Evolutionary conservation across 2,888 invertebrate species (phyloP).

Genomic region (Seira musarum): DNA sequence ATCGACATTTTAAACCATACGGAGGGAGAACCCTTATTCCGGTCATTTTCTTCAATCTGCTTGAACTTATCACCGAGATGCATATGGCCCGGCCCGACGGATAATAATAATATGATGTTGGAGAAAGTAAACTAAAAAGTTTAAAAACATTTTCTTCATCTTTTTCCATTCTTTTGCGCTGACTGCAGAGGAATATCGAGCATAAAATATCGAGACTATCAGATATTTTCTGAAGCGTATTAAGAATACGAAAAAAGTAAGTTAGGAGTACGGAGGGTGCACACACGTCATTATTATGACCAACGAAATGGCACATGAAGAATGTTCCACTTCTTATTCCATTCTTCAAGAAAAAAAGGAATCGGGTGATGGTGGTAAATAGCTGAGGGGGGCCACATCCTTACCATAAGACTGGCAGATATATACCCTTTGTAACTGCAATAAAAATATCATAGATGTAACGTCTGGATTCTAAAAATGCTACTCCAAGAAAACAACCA

Average conservation of each 20-base stretch:
- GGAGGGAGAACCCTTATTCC: background rate
- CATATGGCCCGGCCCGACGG: background rate
- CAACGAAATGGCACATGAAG: conserved; percentile 10
- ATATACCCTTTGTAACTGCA: background rate
- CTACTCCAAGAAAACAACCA: background rate
- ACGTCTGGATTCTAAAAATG: background rate
- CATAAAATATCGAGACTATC: background rate
- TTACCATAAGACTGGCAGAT: background rate
- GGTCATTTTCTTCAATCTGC: background rate
- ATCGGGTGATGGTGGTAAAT: conserved; percentile 26
- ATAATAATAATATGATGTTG: too few species aligned
- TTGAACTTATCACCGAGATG: background rate
- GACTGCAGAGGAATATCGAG: background rate
- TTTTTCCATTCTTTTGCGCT: background rate
- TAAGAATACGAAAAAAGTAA: background rate
- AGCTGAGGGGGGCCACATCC: conserved; percentile 21
- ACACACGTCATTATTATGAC: conserved; percentile 7
- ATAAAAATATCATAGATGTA: background rate
- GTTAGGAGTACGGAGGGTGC: background rate
- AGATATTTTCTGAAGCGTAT: background rate
- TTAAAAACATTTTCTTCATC: background rate
- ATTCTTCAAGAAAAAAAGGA: conserved; percentile 6
- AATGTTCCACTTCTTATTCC: conserved; percentile 6
- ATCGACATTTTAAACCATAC: background rate
- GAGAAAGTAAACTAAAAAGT: too few species aligned